Conservation (phyloP, 1,140 invertebrate genomes). For the Arion vulgaris region DNA sequence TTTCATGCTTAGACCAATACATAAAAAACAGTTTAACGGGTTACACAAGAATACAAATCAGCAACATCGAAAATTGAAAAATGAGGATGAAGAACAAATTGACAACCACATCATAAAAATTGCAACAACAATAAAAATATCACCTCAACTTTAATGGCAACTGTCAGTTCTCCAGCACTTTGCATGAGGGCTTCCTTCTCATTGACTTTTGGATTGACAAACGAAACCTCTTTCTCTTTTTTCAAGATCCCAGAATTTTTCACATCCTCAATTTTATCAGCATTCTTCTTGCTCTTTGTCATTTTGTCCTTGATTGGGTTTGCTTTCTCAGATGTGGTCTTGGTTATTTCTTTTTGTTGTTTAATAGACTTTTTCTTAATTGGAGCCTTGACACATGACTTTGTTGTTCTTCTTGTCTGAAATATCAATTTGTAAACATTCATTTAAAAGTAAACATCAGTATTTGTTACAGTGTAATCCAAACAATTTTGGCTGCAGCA, state of each 20-base stretch:
- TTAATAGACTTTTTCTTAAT: slow-evolving; percentile 38
- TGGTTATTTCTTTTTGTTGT: slow-evolving; percentile 29
- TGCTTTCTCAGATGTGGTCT: slow-evolving; percentile 42
- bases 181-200: slow-evolving; percentile 62
- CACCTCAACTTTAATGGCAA: slow-evolving; percentile 50
- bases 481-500: no score
- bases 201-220: slow-evolving; percentile 53
- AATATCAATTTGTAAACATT: not conserved
- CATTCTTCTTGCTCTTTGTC: not conserved
- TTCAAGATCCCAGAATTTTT: slow-evolving; percentile 36
- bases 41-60: no score
- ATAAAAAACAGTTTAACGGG: no score
- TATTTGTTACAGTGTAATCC: no score
- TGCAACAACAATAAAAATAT: not conserved
- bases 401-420: slow-evolving; percentile 38
- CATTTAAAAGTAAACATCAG: no score
- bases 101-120: no score
- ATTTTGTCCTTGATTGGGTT: not conserved
- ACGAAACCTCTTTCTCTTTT: slow-evolving; percentile 48
- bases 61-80: no score
- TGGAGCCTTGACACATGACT: slow-evolving; percentile 40
- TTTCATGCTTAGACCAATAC: no score
- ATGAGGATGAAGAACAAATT: no score
- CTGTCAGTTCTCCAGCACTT: slow-evolving; percentile 48
- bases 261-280: slow-evolving; percentile 15